Conservation (phyloP, 2,113 vertebrate genomes). For the Octodon degus region DNA sequence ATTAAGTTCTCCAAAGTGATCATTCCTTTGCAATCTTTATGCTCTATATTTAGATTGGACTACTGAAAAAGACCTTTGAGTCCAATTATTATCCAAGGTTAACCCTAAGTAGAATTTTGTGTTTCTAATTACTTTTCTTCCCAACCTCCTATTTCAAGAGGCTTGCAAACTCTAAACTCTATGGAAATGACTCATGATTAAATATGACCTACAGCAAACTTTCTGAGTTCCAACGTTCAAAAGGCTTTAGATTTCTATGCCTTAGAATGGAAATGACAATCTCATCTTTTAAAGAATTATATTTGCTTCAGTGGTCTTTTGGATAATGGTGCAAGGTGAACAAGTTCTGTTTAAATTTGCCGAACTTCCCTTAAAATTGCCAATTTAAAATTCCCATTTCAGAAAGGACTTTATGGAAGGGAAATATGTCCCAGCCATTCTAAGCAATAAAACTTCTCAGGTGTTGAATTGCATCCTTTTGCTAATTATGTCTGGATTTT, state of each 20-base stretch:
- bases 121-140: constrained; percentile 49
- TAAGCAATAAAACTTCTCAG: constrained; percentile 47
- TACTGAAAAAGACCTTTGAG: not conserved
- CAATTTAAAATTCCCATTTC: constrained; percentile 58
- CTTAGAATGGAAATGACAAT: constrained; percentile 41
- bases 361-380: constrained; percentile 29
- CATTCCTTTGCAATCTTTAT: constrained; percentile 30
- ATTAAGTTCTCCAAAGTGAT: constrained; percentile 8
- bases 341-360: constrained; percentile 43
- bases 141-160: not conserved
- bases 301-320: constrained; percentile 40
- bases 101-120: not conserved
- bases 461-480: constrained; percentile 50
- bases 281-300: constrained; percentile 34
- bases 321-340: not conserved
- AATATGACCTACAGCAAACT: constrained; percentile 38
- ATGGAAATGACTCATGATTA: constrained; percentile 26
- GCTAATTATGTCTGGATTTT: constrained; percentile 45
- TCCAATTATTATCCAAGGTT: constrained; percentile 1
- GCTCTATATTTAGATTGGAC: constrained; percentile 40
- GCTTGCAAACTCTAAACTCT: constrained; percentile 18
- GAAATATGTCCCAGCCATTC: constrained; percentile 1
- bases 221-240: constrained; percentile 29
- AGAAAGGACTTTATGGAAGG: not conserved
- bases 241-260: constrained; percentile 31